These are phyloP conservation scores for Grallaria varia DNA, from an alignment of 2,113 vertebrate species.

Conservation along the genomic window DNA sequence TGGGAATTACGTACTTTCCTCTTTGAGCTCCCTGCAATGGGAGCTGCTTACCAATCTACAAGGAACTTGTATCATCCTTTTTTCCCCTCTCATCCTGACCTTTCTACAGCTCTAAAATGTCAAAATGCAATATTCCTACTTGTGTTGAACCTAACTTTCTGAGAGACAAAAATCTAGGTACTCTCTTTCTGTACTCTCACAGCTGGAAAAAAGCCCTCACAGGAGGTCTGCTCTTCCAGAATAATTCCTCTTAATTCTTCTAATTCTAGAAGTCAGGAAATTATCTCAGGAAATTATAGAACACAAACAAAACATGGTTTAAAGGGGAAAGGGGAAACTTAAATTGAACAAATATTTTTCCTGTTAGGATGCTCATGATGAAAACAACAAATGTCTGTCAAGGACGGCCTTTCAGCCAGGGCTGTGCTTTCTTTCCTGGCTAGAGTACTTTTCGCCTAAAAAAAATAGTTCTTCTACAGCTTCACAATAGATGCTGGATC, in stretches of 20 bases:
- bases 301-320: not conserved
- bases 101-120: not conserved
- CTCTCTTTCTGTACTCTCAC: not conserved
- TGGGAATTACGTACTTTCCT: not conserved
- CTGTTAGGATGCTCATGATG: not conserved
- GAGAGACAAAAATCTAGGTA: not conserved
- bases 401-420: not conserved
- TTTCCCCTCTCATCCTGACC: not conserved
- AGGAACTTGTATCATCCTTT: rapidly evolving
- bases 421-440: not conserved
- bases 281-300: not conserved
- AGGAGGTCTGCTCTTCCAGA: not conserved
- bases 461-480: not conserved
- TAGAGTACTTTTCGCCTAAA: not conserved
- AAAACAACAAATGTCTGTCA: not conserved
- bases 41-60: not conserved
- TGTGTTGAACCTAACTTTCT: not conserved
- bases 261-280: not conserved
- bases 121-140: not conserved
- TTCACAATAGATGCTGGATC: not conserved
- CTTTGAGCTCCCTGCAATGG: not conserved
- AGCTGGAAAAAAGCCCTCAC: not conserved
- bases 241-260: not conserved
- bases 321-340: not conserved
- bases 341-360: not conserved